A percentile compares a stretch with the other conserved stretches of the same genome.
These are phyloP conservation scores for Geopemphigus sp. DNA, from an alignment of 1,140 invertebrate genomes.

Conservation along the genomic window DNA sequence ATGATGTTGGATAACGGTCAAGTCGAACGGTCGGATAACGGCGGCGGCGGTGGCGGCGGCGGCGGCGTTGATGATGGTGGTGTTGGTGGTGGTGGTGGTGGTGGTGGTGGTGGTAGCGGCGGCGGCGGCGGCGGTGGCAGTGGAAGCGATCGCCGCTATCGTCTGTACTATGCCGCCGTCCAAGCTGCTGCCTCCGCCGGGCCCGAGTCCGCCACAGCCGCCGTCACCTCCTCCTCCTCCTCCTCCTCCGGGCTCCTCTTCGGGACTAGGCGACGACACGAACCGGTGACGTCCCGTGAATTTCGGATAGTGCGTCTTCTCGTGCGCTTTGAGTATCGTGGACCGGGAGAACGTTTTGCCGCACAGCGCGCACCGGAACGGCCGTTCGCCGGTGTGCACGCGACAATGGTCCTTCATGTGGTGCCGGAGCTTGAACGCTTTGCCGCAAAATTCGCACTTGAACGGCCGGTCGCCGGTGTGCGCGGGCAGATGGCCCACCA, in stretches of 20 bases:
- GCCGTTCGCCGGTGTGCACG: constrained; percentile 85
- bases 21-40: constrained; percentile 29
- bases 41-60: background rate
- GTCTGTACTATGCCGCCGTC: constrained; percentile 2
- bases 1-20: constrained; percentile 38
- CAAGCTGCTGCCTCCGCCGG: background rate
- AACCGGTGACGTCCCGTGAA: constrained; percentile 73
- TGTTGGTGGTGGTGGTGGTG: background rate
- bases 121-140: background rate
- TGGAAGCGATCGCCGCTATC: constrained; percentile 9
- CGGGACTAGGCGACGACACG: constrained; percentile 77
- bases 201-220: background rate
- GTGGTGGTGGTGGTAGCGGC: background rate
- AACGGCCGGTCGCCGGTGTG: constrained; percentile 86
- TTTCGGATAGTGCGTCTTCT: constrained; percentile 88
- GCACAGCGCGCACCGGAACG: constrained; percentile 82
- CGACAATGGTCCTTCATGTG: constrained; percentile 92
- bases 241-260: constrained; percentile 61
- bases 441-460: constrained; percentile 87
- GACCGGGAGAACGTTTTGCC: constrained; percentile 86
- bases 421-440: constrained; percentile 83
- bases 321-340: constrained; percentile 85
- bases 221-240: background rate
- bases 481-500: constrained; percentile 80
- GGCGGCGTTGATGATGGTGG: constrained; percentile 12